phyloP scores from a whole-genome alignment of 2,888 invertebrate genomes.

The Lasioglossum morio region DNA sequence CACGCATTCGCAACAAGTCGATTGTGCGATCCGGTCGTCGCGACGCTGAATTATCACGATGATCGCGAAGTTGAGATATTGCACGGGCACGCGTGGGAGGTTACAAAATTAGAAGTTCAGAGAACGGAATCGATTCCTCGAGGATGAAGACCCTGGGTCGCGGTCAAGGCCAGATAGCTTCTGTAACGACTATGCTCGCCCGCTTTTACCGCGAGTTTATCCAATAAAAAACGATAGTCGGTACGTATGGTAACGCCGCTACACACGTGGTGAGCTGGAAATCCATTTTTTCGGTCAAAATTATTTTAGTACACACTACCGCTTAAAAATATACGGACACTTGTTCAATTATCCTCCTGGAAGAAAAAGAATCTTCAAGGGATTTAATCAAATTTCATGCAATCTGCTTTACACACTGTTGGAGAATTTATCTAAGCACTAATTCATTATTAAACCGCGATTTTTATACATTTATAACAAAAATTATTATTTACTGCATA shows the following conservation, averaged over 20 bases:
- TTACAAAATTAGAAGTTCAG: conserved; percentile 66
- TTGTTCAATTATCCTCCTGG: too few relatives aligned
- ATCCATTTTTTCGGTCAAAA: neutral
- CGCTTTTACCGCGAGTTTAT: conserved; percentile 62
- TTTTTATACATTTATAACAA: too few relatives aligned
- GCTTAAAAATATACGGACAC: too few relatives aligned
- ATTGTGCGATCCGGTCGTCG: neutral
- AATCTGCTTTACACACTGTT: too few relatives aligned
- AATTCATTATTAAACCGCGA: too few relatives aligned
- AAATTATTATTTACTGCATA: too few relatives aligned
- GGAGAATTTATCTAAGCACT: too few relatives aligned
- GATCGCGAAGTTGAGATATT: conserved; percentile 45
- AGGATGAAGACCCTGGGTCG: conserved; percentile 78
- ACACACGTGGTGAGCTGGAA: neutral
- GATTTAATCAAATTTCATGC: too few relatives aligned
- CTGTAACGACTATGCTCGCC: conserved; percentile 62
- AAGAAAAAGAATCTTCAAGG: too few relatives aligned
- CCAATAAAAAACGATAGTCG: conserved; percentile 55
- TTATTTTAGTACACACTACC: neutral
- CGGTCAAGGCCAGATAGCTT: conserved; percentile 78
- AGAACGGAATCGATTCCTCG: conserved; percentile 75
- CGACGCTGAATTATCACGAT: conserved; percentile 61
- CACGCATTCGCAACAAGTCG: conserved; percentile 57
- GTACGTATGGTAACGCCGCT: conserved; percentile 7
- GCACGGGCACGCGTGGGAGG: conserved; percentile 54